Evolutionary conservation across 2,113 vertebrate species (phyloP), one percentile per base, ranked within the genome.

Genomic region (Abramis brama): DNA sequence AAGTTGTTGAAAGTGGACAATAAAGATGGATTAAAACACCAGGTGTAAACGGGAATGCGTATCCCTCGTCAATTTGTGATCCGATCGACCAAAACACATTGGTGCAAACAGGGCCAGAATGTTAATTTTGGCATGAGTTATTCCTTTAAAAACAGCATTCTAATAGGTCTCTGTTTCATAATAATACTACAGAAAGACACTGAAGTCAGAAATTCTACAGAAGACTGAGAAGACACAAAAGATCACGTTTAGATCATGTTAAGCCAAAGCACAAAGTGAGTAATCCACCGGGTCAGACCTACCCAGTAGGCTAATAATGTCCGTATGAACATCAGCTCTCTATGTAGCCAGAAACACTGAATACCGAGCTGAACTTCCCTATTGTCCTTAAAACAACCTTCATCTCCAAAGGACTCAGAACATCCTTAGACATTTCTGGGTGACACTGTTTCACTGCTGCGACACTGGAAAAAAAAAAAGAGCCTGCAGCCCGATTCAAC

Each of bases 381-480:
- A 15, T 25, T 25, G 39, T 17, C 39, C 57, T 80, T 80, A 43
- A 62, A 64, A 64, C 59, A 80, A 64, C 59, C 79, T 80, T 80
- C 12, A 64, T 60, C 59, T 78, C 50, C 50, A 76, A 6, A 79
- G 21, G 6, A 55, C 27, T 59, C 33, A 60, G 77, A 47, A 80
- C 79, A 80, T 52, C 50, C 75, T 55, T 25, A 77, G 79, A 64
- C 59, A 80, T 80, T 45, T 80, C 39, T 66, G 79, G 59, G 75
- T 77, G 75, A 77, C 39, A 64, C 39, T n/a, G 13, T 43, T 80
- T 66, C 21, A 80, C n/a, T 80, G 36, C n/a, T 10, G 79, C 36
- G 4, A 27, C 7, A 3, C 50, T 77, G 50, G 50, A 3, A 27
- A 55, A 50, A 55, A 77, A 52, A 55, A 15, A 17, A 55, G 55